A percentile compares a stretch with the other conserved stretches of the same genome.
phyloP scores from a whole-genome alignment of 2,888 invertebrate species.

The Netelia melanura region DNA sequence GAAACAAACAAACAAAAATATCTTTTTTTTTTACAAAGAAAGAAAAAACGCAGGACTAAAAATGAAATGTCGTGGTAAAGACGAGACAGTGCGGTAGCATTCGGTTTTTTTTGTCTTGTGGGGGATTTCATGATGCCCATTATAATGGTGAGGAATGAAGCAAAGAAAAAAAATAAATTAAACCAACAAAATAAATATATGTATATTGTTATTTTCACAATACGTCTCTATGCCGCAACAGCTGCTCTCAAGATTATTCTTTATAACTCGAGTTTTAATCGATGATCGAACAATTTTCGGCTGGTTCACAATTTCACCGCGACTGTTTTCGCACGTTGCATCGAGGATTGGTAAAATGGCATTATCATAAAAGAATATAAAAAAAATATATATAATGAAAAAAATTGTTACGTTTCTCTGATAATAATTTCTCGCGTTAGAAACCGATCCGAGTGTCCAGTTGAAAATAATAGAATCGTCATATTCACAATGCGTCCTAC shows the following conservation, averaged over 20 bases:
- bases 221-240: constrained; percentile 75
- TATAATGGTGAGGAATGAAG: constrained; percentile 31
- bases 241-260: constrained; percentile 58
- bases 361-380: no score
- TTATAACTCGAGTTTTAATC: no score
- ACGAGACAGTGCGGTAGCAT: neutral
- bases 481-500: neutral
- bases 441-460: no score
- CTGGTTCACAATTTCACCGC: no score
- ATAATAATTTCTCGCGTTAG: no score
- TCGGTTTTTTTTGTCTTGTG: neutral
- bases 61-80: constrained; percentile 11
- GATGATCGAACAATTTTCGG: neutral
- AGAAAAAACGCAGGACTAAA: constrained; percentile 14
- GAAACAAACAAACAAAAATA: neutral
- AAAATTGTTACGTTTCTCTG: neutral
- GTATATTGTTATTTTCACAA: constrained; percentile 78
- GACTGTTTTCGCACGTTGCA: no score
- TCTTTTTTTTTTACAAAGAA: neutral
- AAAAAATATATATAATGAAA: neutral
- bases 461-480: no score
- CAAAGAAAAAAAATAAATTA: constrained; percentile 73
- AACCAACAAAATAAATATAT: constrained; percentile 81
- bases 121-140: constrained; percentile 19
- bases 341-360: no score